Conservation (phyloP, 2,888 invertebrate species). For the Copidosoma aretas region DNA sequence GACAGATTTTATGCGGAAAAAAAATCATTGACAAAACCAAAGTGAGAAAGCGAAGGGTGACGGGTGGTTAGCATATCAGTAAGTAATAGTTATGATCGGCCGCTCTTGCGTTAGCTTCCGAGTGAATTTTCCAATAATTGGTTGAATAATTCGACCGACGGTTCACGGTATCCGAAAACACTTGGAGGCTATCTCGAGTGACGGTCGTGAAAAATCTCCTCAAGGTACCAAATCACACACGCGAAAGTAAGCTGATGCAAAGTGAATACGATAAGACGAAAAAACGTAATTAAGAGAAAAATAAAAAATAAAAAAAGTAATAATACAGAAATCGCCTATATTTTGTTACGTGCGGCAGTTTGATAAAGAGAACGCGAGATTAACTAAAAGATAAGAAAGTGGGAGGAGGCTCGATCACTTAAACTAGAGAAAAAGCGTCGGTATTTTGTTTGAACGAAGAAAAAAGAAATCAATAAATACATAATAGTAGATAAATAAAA, state of each 20-base stretch:
- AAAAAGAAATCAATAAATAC: not conserved
- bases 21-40: constrained; percentile 8
- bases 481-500: not conserved
- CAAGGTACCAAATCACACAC: constrained; percentile 37
- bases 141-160: too few relatives aligned
- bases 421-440: constrained; percentile 30
- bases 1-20: constrained; percentile 3
- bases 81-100: constrained; percentile 32
- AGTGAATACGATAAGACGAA: constrained; percentile 30
- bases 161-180: too few relatives aligned
- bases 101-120: constrained; percentile 7
- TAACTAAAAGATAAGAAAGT: constrained; percentile 5
- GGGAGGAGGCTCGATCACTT: constrained; percentile 32
- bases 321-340: constrained; percentile 36
- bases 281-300: constrained; percentile 5
- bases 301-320: constrained; percentile 11
- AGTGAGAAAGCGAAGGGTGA: constrained; percentile 16
- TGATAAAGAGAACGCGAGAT: constrained; percentile 12
- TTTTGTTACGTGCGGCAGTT: constrained; percentile 37
- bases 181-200: constrained; percentile 7
- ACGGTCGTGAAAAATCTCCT: constrained; percentile 22
- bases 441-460: constrained; percentile 9
- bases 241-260: constrained; percentile 36
- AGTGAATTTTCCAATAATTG: constrained; percentile 23
- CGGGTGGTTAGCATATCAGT: constrained; percentile 38